phyloP scores from a whole-genome alignment of 2,797 vertebrate species.

The Peromyscus aztecus region DNA sequence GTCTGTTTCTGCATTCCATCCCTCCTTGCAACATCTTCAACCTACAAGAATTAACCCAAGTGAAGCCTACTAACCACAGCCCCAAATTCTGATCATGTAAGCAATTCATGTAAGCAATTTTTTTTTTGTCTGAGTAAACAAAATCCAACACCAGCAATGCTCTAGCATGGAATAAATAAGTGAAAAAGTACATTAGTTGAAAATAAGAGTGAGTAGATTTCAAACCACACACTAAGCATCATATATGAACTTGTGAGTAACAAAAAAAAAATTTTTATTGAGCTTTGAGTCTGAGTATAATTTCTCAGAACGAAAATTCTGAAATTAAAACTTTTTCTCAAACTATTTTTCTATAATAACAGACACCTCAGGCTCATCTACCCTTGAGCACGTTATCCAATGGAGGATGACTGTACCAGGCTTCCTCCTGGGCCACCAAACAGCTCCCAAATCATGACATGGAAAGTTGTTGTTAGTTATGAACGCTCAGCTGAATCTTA shows the following conservation, averaged over 20 bases:
- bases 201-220: conserved; percentile 28
- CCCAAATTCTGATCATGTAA: not conserved
- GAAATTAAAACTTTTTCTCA: not conserved
- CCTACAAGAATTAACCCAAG: not conserved
- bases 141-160: not conserved
- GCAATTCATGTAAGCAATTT: not conserved
- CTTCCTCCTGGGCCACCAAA: not conserved
- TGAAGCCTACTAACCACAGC: not conserved
- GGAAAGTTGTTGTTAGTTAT: not conserved
- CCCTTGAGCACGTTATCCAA: not conserved
- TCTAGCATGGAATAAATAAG: not conserved
- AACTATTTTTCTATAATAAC: not conserved
- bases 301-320: not conserved
- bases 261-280: not conserved
- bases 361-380: not conserved
- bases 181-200: not conserved
- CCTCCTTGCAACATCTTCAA: not conserved
- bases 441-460: not conserved
- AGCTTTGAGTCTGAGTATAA: conserved; percentile 4
- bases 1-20: not conserved
- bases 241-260: not conserved
- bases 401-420: not conserved
- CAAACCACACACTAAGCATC: not conserved
- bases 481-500: not conserved
- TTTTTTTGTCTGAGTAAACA: not conserved